phyloP scores from a whole-genome alignment of 1,140 invertebrate genomes.

The Battus philenor region DNA sequence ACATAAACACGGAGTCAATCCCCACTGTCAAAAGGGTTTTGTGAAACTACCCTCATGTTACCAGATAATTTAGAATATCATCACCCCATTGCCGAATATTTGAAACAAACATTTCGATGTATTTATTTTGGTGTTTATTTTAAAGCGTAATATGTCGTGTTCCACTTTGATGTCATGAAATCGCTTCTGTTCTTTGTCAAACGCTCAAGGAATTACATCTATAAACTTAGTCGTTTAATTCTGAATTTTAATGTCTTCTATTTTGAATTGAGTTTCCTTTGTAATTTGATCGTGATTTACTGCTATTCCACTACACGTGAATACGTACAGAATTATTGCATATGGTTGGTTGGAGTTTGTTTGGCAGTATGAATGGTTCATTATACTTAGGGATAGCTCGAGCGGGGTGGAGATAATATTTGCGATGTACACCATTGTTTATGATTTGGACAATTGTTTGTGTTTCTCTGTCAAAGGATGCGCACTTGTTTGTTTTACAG shows the following conservation, averaged over 20 bases:
- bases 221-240: conserved; percentile 56
- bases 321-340: conserved; percentile 67
- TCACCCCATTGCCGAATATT: conserved; percentile 68
- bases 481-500: conserved; percentile 66
- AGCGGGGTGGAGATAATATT: conserved; percentile 63
- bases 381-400: conserved; percentile 69
- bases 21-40: conserved; percentile 60
- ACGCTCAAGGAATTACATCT: conserved; percentile 63
- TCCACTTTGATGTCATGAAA: conserved; percentile 75
- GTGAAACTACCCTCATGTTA: conserved; percentile 55
- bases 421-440: conserved; percentile 73
- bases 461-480: conserved; percentile 71
- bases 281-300: conserved; percentile 51
- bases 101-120: conserved; percentile 71
- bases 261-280: conserved; percentile 61
- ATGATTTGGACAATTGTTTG: conserved; percentile 74
- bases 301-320: conserved; percentile 30
- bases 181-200: conserved; percentile 72
- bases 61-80: conserved; percentile 69
- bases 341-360: conserved; percentile 74
- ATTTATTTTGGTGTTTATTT: conserved; percentile 74
- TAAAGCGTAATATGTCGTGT: conserved; percentile 74
- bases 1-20: conserved; percentile 68
- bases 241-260: conserved; percentile 62
- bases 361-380: conserved; percentile 74